phyloP scores from a whole-genome alignment of 2,113 vertebrate genomes.

The Dolichotis patagonum region DNA sequence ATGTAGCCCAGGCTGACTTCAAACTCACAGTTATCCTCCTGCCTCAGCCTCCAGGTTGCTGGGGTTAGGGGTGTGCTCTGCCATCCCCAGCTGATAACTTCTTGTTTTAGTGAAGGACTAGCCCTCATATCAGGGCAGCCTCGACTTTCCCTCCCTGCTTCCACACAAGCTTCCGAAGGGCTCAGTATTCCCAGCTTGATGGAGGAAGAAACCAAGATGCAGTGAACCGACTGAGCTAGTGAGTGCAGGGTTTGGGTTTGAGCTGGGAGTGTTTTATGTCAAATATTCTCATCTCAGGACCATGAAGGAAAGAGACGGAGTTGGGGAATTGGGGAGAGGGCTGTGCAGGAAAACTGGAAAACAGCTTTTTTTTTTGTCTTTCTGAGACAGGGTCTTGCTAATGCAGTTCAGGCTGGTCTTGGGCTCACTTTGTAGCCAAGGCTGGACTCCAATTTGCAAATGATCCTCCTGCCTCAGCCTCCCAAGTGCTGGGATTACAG shows the following conservation, averaged over 20 bases:
- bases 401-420: too few relatives aligned
- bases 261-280: background rate
- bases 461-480: too few relatives aligned
- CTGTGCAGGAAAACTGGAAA: background rate
- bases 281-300: background rate
- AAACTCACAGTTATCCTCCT: background rate
- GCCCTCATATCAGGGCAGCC: background rate
- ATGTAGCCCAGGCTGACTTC: background rate
- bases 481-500: too few relatives aligned
- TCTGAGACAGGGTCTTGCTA: too few relatives aligned
- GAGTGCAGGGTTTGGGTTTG: background rate
- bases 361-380: background rate
- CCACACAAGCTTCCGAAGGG: background rate
- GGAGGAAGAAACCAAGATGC: background rate
- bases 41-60: background rate
- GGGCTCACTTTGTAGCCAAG: too few relatives aligned
- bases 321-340: background rate
- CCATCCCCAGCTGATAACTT: background rate
- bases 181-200: background rate
- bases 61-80: background rate
- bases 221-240: background rate
- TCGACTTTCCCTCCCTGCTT: background rate
- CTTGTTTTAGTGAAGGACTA: background rate
- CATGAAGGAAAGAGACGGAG: background rate
- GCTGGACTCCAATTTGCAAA: too few relatives aligned